Base-by-base conservation (phyloP, 2,797 vertebrate genomes). In the Hypotaenidia okinawae region DNA sequence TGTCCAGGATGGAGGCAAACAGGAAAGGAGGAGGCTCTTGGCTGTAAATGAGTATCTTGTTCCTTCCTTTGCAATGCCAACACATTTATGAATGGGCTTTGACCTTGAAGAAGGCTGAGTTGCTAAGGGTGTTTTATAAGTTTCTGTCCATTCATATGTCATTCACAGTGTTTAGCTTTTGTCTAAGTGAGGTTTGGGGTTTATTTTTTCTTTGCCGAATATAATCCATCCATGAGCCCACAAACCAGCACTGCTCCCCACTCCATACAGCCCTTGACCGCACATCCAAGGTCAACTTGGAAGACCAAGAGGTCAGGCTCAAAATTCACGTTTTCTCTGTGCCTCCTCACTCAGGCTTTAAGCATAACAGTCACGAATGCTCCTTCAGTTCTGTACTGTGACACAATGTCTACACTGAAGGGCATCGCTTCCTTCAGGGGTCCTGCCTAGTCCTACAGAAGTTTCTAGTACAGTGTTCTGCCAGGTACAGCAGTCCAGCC, bases 81-180 rank as follows among this genome's bases (percentile, higher is more conserved):
- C 90, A 57, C 14, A 9, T 82, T 86, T 83, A 28, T 90, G 72
- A 93, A 94, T 94, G 86, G 92, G 77, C 74, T 94, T 87, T 95
- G 88, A 64, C 80, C n/a, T 35, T 77, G 52, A 47, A 58, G 41
- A 51, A 89, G 86, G 11, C 49, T 80, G 51, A 87, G 81, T 79
- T 76, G 66, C 41, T 84, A 83, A 74, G 32, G 54, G 55, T 62
- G 21, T 89, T 89, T 68, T 30, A 13, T 52, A 15, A 15, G 7
- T 93, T 93, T 94, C 70, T 93, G 39, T 54, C 55, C 58, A 21
- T 93, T 92, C 45, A 21, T 10, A 2, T 68, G 82, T 77, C 57
- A 64, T 75, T 80, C 64, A 32, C 25, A 43, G 5, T 49, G 28
- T 91, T 95, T 82, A 79, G 35, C 37, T 86, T 82, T 84, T 79